Base-by-base conservation (phyloP, 2,797 vertebrate genomes). In the Enteromius trimaculatus region DNA sequence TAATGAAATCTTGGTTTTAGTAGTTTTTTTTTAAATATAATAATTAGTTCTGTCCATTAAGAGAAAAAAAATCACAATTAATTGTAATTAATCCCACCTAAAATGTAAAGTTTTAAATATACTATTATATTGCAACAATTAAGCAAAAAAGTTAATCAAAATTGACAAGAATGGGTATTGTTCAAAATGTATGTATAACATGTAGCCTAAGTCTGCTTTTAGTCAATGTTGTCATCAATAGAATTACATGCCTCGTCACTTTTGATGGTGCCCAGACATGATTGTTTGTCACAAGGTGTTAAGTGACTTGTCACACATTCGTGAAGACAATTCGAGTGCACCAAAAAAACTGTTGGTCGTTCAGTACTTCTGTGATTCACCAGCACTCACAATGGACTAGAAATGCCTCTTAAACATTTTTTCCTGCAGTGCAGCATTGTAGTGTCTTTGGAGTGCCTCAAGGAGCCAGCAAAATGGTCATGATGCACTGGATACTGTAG, bases 341-440 rank as follows among this genome's bases (percentile, higher is more conserved):
- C 31, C 31, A 21, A 37, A 66, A 65, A 66, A 16, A 51, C 58
- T 29, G 23, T 62, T 29, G 4, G 8, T 55, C 10, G 8, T 55
- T 55, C 3, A n/a, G 53, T 55, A 55, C 8, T 1, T 55, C 21
- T 55, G 21, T n/a, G 21, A 55, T 55, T 55, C 53, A 55, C 19
- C 53, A 21, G 64, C 37, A 37, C 29, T 66, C 1, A 37, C 7
- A 16, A 71, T 47, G 39, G 69, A 47, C 39, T 71, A 71, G 34
- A 39, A 47, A 71, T 47, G 19, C 69, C 39, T 71, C 39, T 47
- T 47, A 71, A 44, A 71, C 39, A 71, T 71, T 71, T 14, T 13
- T 37, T 5, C 11, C 42, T 70, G 39, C 39, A 71, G 37, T 11
- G 68, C 68, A 58, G 53, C 53, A 60, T 26, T 16, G 58, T 1